A percentile compares a stretch with the other conserved stretches of the same genome.
Conservation (phyloP, 1,140 invertebrate species). For the Meloidogyne exigua region DNA sequence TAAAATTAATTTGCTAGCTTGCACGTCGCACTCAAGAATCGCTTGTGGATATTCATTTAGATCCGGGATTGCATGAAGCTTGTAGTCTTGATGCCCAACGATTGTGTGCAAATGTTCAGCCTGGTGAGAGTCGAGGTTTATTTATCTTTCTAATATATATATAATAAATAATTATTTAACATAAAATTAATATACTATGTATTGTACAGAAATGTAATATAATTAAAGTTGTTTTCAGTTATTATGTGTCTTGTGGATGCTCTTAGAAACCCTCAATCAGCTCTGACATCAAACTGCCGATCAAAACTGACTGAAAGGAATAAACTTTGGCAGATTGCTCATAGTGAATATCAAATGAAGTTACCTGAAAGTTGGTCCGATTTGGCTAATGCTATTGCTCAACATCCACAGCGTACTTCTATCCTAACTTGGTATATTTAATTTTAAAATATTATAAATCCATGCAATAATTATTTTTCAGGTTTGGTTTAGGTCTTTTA, state of each 20-base stretch:
- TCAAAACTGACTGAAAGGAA: constrained; percentile 54
- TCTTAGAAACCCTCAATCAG: constrained; percentile 32
- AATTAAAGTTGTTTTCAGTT: constrained; percentile 46
- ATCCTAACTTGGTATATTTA: constrained; percentile 50
- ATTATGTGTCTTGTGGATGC: constrained; percentile 63
- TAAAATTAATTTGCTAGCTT: constrained; percentile 63
- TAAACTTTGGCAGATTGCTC: constrained; percentile 60
- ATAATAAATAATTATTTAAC: background rate
- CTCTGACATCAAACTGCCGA: constrained; percentile 47
- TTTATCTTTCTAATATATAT: constrained; percentile 14
- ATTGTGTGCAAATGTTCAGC: constrained; percentile 77
- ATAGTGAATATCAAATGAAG: constrained; percentile 58
- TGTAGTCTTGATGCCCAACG: constrained; percentile 72
- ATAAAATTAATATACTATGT: constrained; percentile 12
- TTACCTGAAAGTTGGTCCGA: constrained; percentile 56
- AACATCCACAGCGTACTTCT: constrained; percentile 33
- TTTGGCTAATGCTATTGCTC: constrained; percentile 29
- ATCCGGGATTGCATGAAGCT: constrained; percentile 67
- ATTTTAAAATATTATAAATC: no score
- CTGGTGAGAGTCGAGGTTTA: constrained; percentile 75
- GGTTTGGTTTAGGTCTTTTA: constrained; percentile 48
- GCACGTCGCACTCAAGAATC: constrained; percentile 70
- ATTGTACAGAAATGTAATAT: background rate
- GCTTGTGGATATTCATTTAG: constrained; percentile 69
- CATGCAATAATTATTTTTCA: background rate